Base-by-base conservation (phyloP, 1,140 invertebrate genomes). In the Schmidtea mediterranea region DNA sequence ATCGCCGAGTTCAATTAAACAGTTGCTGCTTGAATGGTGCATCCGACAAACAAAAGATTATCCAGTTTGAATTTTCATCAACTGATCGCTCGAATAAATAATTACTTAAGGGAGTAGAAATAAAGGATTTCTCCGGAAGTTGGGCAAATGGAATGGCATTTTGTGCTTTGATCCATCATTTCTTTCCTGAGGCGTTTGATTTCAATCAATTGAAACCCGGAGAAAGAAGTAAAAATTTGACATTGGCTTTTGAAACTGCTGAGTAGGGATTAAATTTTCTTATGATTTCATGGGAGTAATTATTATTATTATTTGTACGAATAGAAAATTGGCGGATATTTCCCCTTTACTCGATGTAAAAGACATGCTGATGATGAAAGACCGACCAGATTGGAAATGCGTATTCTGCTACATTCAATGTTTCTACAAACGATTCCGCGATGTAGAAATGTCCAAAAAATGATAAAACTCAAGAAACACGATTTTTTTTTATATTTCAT, bases 321-420 rank as follows among this genome's bases (percentile, higher is more conserved):
- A 26, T 68, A 95, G 89, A 69, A 84, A 97, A 70, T 76, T 81
- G 70, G 86, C 83, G 58, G 84, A 80, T 64, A 87, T 97, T 58
- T 77, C 79, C 58, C 86, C 87, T 37, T 71, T 95, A 52, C 72
- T 97, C 56, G 87, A 94, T 61, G 82, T 87, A 48, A 86, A 94
- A 59, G 89, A 97, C 65, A 95, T 97, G 87, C 80, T 95, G 50
- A 73, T 77, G 55, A 71, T 72, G 70, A 67, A 69, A 55, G 65
- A 62, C 51, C n/a, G n/a, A n/a, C 89, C 90, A 15, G 89, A 97
- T 69, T 95, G 86, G 87, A 97, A 97, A 68, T 97, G 87, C 67
- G 86, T 97, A 32, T 97, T 95, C 70, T 92, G 87, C 43, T 95
- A 95, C 65, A 83, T 95, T 43, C 89, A 97, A 70, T 79, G 79